Evolutionary conservation across 2,888 invertebrate species (phyloP), one percentile per base, ranked within the genome.

Genomic region (Agriotes lineatus): DNA sequence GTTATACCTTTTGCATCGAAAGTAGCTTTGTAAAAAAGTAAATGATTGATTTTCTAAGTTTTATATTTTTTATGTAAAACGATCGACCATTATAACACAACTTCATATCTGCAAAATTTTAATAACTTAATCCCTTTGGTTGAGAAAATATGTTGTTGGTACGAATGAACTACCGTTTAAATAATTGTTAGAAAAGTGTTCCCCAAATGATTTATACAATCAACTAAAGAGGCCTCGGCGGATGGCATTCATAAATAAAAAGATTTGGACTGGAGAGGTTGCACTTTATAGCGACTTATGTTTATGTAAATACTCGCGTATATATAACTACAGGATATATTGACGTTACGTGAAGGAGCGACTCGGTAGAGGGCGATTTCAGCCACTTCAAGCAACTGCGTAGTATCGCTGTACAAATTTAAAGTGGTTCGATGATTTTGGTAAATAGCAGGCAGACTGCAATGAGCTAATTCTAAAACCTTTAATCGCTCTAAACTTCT

Each of bases 181-280:
- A 37, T 37, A n/a, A 9, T 37, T 37, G 5, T 2, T 37, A 37
- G 12, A 42, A 42, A 42, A 42, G 2, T 42, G 16, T 5, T 42
- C 42, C 9, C 3, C 14, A 6, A 44, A 44, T 44, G 18, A 44
- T 19, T 6, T 12, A 18, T 18, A 42, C 16, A 14, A 44, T 44
- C 18, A 44, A 10, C 7, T 39, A 12, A 2, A 39, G 12, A 5
- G 6, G 7, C 42, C 16, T 20, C 45, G 45, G 19, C 20, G 16
- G 45, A 45, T 20, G 20, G 3, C 45, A 45, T 45, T 20, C 45
- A 45, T 45, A 45, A 45, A 45, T 45, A 45, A 45, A 45, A 20
- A 19, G 45, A n/a, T 20, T 45, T 20, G 20, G 20, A 45, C 19
- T 45, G 19, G 45, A 4, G 20, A 9, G 16, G 45, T 45, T n/a